Evolutionary conservation across 35 echinoderm and acorn worm species (phyloP).

Genomic region (Ophiothrix spiculata): DNA sequence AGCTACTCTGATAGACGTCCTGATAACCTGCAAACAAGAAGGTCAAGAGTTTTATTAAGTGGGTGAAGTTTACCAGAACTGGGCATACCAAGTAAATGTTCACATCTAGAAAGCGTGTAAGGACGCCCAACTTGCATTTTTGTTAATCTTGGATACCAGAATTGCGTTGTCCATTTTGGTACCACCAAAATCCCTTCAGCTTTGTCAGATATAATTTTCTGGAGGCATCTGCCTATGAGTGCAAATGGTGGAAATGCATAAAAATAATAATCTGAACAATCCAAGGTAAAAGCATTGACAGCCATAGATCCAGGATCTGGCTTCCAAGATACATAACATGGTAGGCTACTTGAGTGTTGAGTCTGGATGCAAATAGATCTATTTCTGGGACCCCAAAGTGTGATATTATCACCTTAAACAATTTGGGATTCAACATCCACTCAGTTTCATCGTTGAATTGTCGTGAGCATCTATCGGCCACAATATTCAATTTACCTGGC

Average conservation of each 20-base stretch:
- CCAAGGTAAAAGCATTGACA: constrained; percentile 40
- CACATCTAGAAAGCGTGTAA: background rate
- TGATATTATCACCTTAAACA: background rate
- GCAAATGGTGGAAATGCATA: constrained; percentile 25
- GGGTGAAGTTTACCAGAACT: background rate
- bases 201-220: constrained; percentile 16
- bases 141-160: constrained; percentile 29
- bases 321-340: constrained; percentile 43
- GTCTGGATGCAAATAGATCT: constrained; percentile 33
- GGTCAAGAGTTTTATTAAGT: background rate
- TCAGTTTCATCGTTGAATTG: constrained; percentile 22
- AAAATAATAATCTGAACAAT: background rate
- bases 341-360: constrained; percentile 14
- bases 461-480: constrained; percentile 1
- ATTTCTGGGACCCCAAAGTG: constrained; percentile 9
- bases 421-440: constrained; percentile 11
- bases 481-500: background rate
- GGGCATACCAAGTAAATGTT: background rate
- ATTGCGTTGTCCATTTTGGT: constrained; percentile 35
- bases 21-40: constrained; percentile 28
- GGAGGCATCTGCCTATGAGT: background rate
- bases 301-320: constrained; percentile 34
- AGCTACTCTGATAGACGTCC: background rate
- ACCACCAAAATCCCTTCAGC: constrained; percentile 30
- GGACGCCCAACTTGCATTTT: background rate